Base-by-base conservation (phyloP, 2,888 invertebrate species). In the Drosophila percnosoma region DNA sequence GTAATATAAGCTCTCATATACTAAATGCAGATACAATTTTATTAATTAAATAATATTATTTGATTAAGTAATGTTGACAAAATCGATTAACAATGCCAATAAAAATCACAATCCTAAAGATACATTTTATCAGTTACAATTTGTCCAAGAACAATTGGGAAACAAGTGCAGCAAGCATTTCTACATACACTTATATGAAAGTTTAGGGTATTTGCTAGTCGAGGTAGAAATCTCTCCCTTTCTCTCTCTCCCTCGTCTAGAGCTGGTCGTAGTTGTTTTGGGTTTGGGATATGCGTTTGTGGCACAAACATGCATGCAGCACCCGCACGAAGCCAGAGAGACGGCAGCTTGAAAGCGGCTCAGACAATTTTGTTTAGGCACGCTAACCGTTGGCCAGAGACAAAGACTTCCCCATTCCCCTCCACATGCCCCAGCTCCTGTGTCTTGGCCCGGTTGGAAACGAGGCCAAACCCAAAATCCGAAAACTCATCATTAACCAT, bases 401-500 rank as follows among this genome's bases (percentile, higher is more conserved):
- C 65, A 65, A 67, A 4, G 38, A 11, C 40, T n/a, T n/a, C 36
- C 45, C 42, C 57, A 21, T n/a, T 31, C 33, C 24, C 27, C 34
- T 0, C 38, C 4, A 15, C 53, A 21, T 54, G 36, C 53, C 27
- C 2, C 15, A 45, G 24, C 36, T 13, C 31, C 27, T 24, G 3
- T 18, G 31, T 52, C 4, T 54, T 53, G 40, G 57, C 59, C 73
- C 68, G 60, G 34, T n/a, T 48, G 53, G 70, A 80, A 87, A 83
- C 68, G 87, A 78, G 87, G 88, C 83, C 88, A 84, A 87, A 75
- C 84, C 88, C 88, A 78, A 82, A 38, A 78, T 29, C 45, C 53
- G 55, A 67, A 87, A 82, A 88, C 76, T 83, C 87, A 88, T 87
- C 87, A 86, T 87, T 86, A 86, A 86, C 85, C 87, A 86, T 87